A percentile compares a stretch with the other conserved stretches of the same genome.
These are phyloP conservation scores for Meloe dianella DNA, from an alignment of 2,888 invertebrate species.

Conservation along the genomic window DNA sequence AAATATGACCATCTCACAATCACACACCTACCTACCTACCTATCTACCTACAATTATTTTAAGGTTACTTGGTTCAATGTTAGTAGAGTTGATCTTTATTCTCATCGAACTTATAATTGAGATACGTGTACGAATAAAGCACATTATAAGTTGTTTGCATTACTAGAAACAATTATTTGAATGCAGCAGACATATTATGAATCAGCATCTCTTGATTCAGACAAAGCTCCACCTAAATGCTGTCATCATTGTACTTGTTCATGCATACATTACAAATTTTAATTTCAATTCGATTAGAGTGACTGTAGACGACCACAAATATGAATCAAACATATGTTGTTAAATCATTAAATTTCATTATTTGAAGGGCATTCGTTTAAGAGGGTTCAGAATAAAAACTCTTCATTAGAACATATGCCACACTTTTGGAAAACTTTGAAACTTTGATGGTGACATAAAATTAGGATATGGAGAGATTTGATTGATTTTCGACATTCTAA, in stretches of 20 bases:
- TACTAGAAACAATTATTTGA: conserved; percentile 3
- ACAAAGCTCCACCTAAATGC: neutral
- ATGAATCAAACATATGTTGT: neutral
- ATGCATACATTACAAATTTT: neutral
- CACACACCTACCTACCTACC: neutral
- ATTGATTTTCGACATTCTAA: no score
- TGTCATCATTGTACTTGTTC: neutral
- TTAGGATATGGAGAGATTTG: no score
- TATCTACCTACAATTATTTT: neutral
- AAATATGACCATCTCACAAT: neutral
- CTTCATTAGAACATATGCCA: neutral
- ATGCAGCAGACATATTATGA: neutral
- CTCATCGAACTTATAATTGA: neutral
- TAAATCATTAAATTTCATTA: neutral
- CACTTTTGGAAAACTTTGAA: neutral
- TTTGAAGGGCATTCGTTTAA: neutral
- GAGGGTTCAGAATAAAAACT: neutral
- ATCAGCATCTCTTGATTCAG: conserved; percentile 4
- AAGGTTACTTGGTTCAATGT: neutral
- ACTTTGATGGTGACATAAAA: no score
- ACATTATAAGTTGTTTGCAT: neutral
- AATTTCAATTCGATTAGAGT: neutral
- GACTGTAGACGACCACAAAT: neutral
- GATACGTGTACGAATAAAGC: no score
- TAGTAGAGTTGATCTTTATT: neutral